Base-by-base conservation (phyloP, 2,113 vertebrate species). In the Struthio camelus region DNA sequence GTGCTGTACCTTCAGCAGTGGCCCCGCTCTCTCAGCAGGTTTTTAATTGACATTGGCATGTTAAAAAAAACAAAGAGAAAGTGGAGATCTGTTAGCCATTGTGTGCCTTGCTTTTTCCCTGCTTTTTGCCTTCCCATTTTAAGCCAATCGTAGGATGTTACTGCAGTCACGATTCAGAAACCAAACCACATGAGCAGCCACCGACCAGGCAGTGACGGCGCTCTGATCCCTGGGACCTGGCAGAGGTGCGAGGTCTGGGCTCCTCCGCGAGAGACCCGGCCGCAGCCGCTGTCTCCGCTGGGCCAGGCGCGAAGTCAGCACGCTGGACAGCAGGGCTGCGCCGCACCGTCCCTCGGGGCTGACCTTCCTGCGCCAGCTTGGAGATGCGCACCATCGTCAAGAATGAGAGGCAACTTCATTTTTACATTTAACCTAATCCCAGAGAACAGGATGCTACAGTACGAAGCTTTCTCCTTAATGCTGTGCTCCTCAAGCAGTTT, bases 21-120 rank as follows among this genome's bases (percentile, higher is more conserved):
- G 54, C 30, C 80, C 22, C 20, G n/a, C 5, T 7, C 8, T 46
- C 48, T 61, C 8, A 2, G 28, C 82, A 38, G 36, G 46, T 38
- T 85, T 82, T 71, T 50, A 19, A 85, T 36, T 72, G 64, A 65
- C 53, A 83, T 2, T 5, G 36, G 19, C 48, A 85, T 36, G 23
- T 4, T 69, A n/a, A 86, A 92, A 86, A 86, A 23, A 34, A 85
- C 28, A 67, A 82, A 87, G 24, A 62, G 25, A 72, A 85, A 88
- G 80, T 34, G 8, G 13, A 92, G 82, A 46, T 59, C 14, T 58
- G 20, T 64, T 56, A 69, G 20, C 16, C 58, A 62, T 5, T 4
- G 6, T 44, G 2, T 3, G 6, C 14, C 76, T 82, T 11, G 30
- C 76, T 73, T 58, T 62, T 9, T 0, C 3, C 13, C 11, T 44